Evolutionary conservation across 2,113 vertebrate genomes (phyloP).

Genomic region (Brienomyrus brachyistius): DNA sequence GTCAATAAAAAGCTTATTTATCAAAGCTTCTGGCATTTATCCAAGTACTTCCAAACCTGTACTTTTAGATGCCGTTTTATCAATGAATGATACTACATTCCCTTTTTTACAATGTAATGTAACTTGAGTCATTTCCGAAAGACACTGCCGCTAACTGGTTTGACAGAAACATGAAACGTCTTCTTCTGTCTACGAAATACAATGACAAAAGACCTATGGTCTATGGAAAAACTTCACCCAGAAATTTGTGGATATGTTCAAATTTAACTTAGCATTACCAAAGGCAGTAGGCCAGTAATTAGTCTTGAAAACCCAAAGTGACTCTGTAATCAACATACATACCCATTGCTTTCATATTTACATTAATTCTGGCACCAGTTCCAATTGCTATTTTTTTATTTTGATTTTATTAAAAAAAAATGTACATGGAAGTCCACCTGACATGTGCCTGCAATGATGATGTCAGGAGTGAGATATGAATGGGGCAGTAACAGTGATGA

Average conservation of each 20-base stretch:
- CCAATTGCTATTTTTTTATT: background rate
- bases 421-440: background rate
- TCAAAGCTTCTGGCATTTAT: background rate
- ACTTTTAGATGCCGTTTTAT: background rate
- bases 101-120: background rate
- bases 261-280: background rate
- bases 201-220: background rate
- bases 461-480: background rate
- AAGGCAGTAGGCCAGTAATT: background rate
- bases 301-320: background rate
- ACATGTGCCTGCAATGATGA: background rate
- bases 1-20: background rate
- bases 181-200: background rate
- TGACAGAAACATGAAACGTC: background rate
- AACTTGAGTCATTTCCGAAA: background rate
- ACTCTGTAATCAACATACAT: background rate
- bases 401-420: background rate
- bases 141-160: background rate
- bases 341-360: background rate
- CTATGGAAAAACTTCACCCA: background rate
- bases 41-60: background rate
- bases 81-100: background rate
- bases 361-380: background rate
- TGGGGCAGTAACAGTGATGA: background rate
- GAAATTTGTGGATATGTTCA: background rate